Percentiles rank a stretch among this genome's conserved stretches.
Conservation (phyloP, 2,797 vertebrate genomes). For the Australoheros facetus region DNA sequence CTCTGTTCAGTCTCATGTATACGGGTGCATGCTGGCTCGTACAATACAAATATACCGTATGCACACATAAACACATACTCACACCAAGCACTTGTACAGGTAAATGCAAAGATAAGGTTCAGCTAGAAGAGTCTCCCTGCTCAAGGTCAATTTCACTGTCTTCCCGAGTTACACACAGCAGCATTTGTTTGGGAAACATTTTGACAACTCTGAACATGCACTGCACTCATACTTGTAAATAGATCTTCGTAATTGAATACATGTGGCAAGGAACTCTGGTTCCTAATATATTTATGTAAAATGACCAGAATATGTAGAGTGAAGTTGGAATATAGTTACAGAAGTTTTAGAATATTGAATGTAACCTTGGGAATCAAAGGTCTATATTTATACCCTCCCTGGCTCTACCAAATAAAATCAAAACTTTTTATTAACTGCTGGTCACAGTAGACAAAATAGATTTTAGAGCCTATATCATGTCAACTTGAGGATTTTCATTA, state of each 20-base stretch:
- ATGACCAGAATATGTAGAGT: background rate
- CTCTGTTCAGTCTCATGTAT: slow-evolving; percentile 38
- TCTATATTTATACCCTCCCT: background rate
- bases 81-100: background rate
- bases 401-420: background rate
- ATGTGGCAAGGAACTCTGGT: slow-evolving; percentile 50
- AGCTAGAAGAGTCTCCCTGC: background rate
- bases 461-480: background rate
- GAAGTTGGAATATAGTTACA: background rate
- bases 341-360: background rate
- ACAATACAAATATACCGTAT: slow-evolving; percentile 15
- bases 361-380: background rate
- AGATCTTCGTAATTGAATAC: slow-evolving; percentile 10
- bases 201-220: slow-evolving; percentile 33
- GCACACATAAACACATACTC: background rate
- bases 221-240: slow-evolving; percentile 5
- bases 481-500: background rate
- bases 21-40: slow-evolving; percentile 16
- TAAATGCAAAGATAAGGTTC: slow-evolving; percentile 5
- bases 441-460: background rate
- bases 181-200: slow-evolving; percentile 16
- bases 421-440: background rate
- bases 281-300: background rate
- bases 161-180: slow-evolving; percentile 19
- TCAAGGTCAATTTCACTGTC: slow-evolving; percentile 17